phyloP scores from a whole-genome alignment of 2,113 vertebrate species.

The Calidris pugnax region DNA sequence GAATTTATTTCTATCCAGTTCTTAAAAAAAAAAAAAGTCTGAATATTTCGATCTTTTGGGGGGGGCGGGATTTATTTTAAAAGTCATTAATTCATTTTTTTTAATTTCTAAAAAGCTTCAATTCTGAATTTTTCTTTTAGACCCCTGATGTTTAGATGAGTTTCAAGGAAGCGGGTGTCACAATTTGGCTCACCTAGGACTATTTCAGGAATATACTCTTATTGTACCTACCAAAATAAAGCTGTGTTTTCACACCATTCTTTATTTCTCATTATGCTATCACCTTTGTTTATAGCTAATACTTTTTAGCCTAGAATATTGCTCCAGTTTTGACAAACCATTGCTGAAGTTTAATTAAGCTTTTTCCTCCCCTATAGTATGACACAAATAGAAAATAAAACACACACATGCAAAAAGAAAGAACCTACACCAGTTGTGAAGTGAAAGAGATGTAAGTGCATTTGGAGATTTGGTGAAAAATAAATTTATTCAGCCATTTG shows the following conservation, averaged over 20 bases:
- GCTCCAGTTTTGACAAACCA: conserved; percentile 42
- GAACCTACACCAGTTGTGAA: background rate
- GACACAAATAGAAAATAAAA: background rate
- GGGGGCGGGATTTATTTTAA: too few relatives aligned
- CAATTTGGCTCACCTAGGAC: background rate
- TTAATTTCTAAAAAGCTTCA: background rate
- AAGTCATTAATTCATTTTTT: background rate
- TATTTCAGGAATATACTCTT: background rate
- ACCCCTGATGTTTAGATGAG: background rate
- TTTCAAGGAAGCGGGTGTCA: background rate
- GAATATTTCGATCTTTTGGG: background rate
- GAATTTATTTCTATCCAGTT: background rate
- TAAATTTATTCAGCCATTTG: background rate
- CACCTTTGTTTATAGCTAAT: conserved; percentile 27
- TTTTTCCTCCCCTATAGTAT: background rate
- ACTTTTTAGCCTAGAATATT: conserved; percentile 41
- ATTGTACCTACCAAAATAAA: background rate
- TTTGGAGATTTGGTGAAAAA: conserved; percentile 48
- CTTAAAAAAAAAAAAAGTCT: background rate
- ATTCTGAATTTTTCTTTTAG: background rate
- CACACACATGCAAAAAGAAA: background rate
- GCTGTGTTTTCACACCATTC: background rate
- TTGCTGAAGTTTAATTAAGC: conserved; percentile 59
- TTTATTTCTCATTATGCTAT: conserved; percentile 21
- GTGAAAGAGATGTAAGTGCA: conserved; percentile 6